Conservation (phyloP, 1,140 invertebrate genomes). For the Calliopsis andreniformis region DNA sequence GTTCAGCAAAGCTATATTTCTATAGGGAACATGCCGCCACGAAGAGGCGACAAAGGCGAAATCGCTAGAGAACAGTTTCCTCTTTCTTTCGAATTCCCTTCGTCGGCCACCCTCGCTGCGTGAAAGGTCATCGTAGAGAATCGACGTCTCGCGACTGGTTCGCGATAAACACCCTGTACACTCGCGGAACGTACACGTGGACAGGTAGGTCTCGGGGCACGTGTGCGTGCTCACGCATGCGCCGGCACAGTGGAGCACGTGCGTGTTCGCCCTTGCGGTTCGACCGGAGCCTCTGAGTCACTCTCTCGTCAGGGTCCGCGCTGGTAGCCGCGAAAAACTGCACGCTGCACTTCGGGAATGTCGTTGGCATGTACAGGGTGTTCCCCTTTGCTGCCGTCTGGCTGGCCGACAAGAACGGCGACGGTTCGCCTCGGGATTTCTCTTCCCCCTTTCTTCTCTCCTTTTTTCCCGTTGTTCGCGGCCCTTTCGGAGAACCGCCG, state of each 20-base stretch:
- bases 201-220: conserved; percentile 5
- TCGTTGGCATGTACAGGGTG: conserved; percentile 74
- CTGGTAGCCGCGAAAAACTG: conserved; percentile 75
- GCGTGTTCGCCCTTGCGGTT: conserved; percentile 57
- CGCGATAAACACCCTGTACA: conserved; percentile 40
- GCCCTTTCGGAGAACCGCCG: conserved; percentile 48
- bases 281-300: conserved; percentile 69
- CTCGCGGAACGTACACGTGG: conserved; percentile 5
- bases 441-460: conserved; percentile 42
- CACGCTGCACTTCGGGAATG: conserved; percentile 75
- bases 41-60: too few relatives aligned
- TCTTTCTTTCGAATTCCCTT: too few relatives aligned
- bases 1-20: too few relatives aligned
- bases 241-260: conserved; percentile 36
- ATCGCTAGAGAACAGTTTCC: too few relatives aligned
- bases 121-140: too few relatives aligned
- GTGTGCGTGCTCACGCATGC: conserved; percentile 22
- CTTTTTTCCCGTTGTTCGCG: background rate
- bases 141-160: background rate
- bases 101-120: too few relatives aligned
- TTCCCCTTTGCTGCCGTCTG: conserved; percentile 62
- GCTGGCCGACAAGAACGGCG: conserved; percentile 67
- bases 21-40: too few relatives aligned
- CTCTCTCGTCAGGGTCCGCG: conserved; percentile 66
- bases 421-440: conserved; percentile 51